Conservation (phyloP, 1,140 invertebrate species). For the Drosophila pruinosa region DNA sequence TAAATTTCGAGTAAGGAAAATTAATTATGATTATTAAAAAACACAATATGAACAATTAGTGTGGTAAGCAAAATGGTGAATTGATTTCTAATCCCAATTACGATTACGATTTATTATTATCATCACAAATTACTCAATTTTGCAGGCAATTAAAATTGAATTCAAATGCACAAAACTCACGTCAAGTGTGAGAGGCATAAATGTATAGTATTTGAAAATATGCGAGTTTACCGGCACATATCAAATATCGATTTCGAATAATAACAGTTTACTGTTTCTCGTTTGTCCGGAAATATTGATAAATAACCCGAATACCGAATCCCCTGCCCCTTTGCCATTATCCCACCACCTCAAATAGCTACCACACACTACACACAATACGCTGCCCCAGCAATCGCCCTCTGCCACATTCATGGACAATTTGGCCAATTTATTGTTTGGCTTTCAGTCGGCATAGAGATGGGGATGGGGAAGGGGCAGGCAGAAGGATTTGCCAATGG, state of each 20-base stretch:
- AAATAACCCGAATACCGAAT: slow-evolving; percentile 54
- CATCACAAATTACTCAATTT: slow-evolving; percentile 22
- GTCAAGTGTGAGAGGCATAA: neutral
- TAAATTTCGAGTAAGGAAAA: neutral
- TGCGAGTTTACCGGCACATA: slow-evolving; percentile 18
- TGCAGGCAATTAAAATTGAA: slow-evolving; percentile 38
- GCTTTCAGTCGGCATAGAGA: slow-evolving; percentile 27
- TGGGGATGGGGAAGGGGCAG: neutral
- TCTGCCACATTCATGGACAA: slow-evolving; percentile 49
- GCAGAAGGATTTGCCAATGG: slow-evolving; percentile 41
- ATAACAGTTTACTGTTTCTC: slow-evolving; percentile 58
- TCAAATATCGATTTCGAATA: slow-evolving; percentile 64
- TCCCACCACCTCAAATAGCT: neutral
- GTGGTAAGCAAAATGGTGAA: neutral
- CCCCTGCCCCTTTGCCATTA: neutral
- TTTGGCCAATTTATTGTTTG: slow-evolving; percentile 67
- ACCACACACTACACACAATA: slow-evolving; percentile 9
- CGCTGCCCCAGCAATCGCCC: neutral
- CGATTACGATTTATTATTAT: slow-evolving; percentile 28
- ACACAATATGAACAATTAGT: slow-evolving; percentile 18
- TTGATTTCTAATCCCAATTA: slow-evolving; percentile 20
- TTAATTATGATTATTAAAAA: slow-evolving; percentile 6
- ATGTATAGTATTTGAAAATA: slow-evolving; percentile 26
- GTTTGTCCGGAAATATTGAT: slow-evolving; percentile 64
- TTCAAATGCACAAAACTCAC: slow-evolving; percentile 3